Percentiles rank a stretch among this genome's conserved stretches.
These are phyloP conservation scores for Campoletis sonorensis DNA, from an alignment of 1,140 invertebrate genomes.

Conservation along the genomic window DNA sequence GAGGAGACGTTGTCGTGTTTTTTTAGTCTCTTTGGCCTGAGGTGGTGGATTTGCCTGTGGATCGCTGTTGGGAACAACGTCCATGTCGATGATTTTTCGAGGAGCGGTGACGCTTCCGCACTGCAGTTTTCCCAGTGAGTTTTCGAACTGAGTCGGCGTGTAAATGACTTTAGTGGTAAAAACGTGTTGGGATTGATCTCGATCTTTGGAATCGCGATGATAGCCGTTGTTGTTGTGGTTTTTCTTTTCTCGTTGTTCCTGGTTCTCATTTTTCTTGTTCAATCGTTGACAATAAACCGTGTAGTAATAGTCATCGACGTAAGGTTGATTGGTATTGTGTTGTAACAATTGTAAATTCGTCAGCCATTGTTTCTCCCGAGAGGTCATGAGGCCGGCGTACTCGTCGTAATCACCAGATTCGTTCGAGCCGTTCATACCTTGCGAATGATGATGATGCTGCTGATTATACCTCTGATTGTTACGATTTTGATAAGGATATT, in stretches of 20 bases:
- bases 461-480: constrained; percentile 68
- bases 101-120: constrained; percentile 94
- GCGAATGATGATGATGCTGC: constrained; percentile 54
- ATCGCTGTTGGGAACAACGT: constrained; percentile 82
- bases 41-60: constrained; percentile 71
- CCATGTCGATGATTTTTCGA: constrained; percentile 94
- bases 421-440: constrained; percentile 65
- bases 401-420: constrained; percentile 81
- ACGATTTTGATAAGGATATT: constrained; percentile 68
- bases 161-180: constrained; percentile 79
- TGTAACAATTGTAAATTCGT: constrained; percentile 95
- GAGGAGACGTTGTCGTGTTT: constrained; percentile 86
- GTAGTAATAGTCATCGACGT: constrained; percentile 92
- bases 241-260: constrained; percentile 76
- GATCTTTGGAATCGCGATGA: constrained; percentile 71
- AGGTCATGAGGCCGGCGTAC: constrained; percentile 93
- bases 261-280: constrained; percentile 70
- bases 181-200: constrained; percentile 73
- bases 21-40: constrained; percentile 77
- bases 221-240: constrained; percentile 69
- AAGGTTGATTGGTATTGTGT: constrained; percentile 89
- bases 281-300: constrained; percentile 78
- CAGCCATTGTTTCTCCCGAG: constrained; percentile 94
- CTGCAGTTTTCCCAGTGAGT: constrained; percentile 92
- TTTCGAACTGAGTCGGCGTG: constrained; percentile 92